Base-by-base conservation (phyloP, 1,140 invertebrate genomes). In the Tigriopus japonicus region DNA sequence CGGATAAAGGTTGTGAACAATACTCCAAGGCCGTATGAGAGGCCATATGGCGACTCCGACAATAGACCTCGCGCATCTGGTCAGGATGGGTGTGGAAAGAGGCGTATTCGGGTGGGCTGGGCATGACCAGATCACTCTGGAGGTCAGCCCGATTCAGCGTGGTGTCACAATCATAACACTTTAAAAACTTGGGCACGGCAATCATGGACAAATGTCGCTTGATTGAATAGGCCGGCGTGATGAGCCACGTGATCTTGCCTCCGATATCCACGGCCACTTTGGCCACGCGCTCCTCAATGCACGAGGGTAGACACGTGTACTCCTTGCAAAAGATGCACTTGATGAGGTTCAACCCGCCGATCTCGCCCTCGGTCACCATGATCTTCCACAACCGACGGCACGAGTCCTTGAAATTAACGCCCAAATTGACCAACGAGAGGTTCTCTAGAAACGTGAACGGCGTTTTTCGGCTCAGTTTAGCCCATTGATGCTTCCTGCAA, bases 191-290 rank as follows among this genome's bases (percentile, higher is more conserved):
- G 0, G 74, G 74, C 42, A 75, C 71, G 14, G 72, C 73, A 61
- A 75, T 71, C 65, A 74, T 69, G 2, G 73, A 72, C 35, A 71
- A 73, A 55, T 74, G 73, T 42, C 73, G 67, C 42, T 67, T 67
- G 3, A 74, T 59, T 2, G 69, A 70, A 63, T 71, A 73, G 56
- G 69, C 66, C 0, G 73, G 72, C 5, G 70, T 73, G 42, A 74
- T 71, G 15, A 75, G 68, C 73, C 73, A 74, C 1, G 73, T 75
- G 40, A 70, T 75, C 59, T 75, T 75, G 42, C 74, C 74, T 19
- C 74, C 74, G 60, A 75, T 75, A 63, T 75, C 74, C 24, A 75
- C 71, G 7, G 74, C 73, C 17, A 74, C 70, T 67, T 74, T 73
- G 6, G 69, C 68, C 51, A 68, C 71, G 12, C 71, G 72, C 54